Base-by-base conservation (phyloP, 37 sponge, comb jelly and placozoan genomes). In the Amphimedon queenslandica region DNA sequence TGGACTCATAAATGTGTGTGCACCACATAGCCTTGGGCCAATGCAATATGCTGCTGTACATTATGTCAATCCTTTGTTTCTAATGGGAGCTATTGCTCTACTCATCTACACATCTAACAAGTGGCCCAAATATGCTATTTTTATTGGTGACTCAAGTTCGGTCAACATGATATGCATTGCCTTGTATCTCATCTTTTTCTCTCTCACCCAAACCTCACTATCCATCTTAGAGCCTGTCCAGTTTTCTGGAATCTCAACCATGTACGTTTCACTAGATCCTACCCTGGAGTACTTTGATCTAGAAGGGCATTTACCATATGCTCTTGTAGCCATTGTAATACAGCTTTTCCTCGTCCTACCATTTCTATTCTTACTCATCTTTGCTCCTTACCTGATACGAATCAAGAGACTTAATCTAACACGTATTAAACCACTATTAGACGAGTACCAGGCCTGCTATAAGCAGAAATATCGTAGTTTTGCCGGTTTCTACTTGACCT, bases 371-470 rank as follows among this genome's bases (percentile, higher is more conserved):
- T 16, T 74, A 23, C 47, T 82, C 4, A 25, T 82, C 6, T 67
- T 82, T n/a, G 57, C 74, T 5, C 75, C 82, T 3, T 82, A 56
- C n/a, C 69, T 82, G 39, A 40, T 58, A 3, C 56, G 53, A 56
- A 21, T 32, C 8, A 37, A 23, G 38, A 34, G 39, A 60, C 29
- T 73, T 30, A 75, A 63, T n/a, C 24, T 75, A 33, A 37, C 64
- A 29, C 38, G 65, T 30, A 4, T 82, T 2, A 82, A 82, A 51
- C 82, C 74, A 1, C 37, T 82, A 25, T 34, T 82, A 11, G 82
- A 82, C 67, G 82, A 82, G 39, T 82, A 61, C 43, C 82, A 82
- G 35, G 67, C 75, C 20, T 82, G 82, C 69, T 82, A 82, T 40
- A 58, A 63, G 13, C 37, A 34, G 2, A 25, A 82, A 25, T 67